These are phyloP conservation scores for Antechinus stuartii DNA, from an alignment of 2,113 vertebrate species.

Conservation along the genomic window DNA sequence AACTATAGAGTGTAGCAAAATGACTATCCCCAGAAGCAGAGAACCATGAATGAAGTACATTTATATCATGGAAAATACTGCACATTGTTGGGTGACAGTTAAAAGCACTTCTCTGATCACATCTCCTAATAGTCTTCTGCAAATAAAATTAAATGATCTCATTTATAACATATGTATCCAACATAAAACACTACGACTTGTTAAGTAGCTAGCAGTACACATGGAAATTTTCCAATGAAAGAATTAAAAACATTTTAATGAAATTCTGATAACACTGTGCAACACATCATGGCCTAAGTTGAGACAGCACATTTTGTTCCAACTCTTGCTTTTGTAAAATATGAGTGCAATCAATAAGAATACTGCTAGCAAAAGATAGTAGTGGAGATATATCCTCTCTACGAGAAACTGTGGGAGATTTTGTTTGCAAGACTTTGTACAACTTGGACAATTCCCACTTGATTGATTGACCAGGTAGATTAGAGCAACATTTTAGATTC, in stretches of 20 bases:
- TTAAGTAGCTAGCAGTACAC: neutral
- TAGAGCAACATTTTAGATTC: neutral
- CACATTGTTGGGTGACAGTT: neutral
- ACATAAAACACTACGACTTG: neutral
- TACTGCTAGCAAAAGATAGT: neutral
- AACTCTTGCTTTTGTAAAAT: neutral
- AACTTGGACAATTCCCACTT: neutral
- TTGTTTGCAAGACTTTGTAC: neutral
- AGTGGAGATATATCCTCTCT: no score
- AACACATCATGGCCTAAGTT: neutral
- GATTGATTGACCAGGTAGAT: neutral
- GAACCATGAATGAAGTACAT: neutral
- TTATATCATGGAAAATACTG: neutral
- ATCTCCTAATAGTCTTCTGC: neutral
- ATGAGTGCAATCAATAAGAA: neutral
- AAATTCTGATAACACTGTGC: neutral
- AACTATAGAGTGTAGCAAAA: neutral
- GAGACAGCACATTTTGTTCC: neutral
- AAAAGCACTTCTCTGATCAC: neutral
- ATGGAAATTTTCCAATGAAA: neutral
- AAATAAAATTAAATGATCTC: neutral
- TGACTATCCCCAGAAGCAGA: neutral
- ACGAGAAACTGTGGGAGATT: neutral
- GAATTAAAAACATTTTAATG: neutral
- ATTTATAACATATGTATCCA: neutral